These are phyloP conservation scores for Hyles lineata DNA, from an alignment of 2,888 invertebrate genomes.

Conservation along the genomic window DNA sequence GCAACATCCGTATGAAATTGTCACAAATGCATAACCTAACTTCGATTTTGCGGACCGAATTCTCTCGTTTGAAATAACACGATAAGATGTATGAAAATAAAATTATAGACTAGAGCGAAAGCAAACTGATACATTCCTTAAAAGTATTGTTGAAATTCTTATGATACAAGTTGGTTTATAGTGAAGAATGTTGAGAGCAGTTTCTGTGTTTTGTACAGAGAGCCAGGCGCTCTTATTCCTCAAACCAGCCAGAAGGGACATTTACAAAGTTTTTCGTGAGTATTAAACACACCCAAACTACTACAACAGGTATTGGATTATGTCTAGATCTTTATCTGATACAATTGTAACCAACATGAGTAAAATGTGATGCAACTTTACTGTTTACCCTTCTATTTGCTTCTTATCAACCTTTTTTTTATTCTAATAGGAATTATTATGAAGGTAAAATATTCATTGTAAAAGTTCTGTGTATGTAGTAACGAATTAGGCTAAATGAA, in stretches of 20 bases:
- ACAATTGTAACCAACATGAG: not conserved
- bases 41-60: slow-evolving; percentile 36
- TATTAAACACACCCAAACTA: slow-evolving; percentile 31
- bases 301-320: not conserved
- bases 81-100: slow-evolving; percentile 54
- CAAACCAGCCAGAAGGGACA: slow-evolving; percentile 56
- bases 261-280: slow-evolving; percentile 65
- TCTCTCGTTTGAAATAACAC: slow-evolving; percentile 32
- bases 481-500: too few species aligned
- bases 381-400: not conserved
- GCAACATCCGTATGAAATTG: not conserved
- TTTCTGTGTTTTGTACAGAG: slow-evolving; percentile 62
- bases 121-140: slow-evolving; percentile 10
- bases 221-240: slow-evolving; percentile 59
- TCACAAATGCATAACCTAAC: slow-evolving; percentile 19
- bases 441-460: too few species aligned
- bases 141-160: slow-evolving; percentile 20
- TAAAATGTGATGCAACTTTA: slow-evolving; percentile 16
- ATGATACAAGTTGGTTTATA: slow-evolving; percentile 25
- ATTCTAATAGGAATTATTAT: too few species aligned
- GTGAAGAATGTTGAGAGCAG: slow-evolving; percentile 64
- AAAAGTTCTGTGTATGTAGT: too few species aligned
- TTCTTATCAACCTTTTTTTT: not conserved
- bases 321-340: too few species aligned
- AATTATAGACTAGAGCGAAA: slow-evolving; percentile 40